phyloP scores from a whole-genome alignment of 2,113 vertebrate species.

The Gobiocypris rarus region DNA sequence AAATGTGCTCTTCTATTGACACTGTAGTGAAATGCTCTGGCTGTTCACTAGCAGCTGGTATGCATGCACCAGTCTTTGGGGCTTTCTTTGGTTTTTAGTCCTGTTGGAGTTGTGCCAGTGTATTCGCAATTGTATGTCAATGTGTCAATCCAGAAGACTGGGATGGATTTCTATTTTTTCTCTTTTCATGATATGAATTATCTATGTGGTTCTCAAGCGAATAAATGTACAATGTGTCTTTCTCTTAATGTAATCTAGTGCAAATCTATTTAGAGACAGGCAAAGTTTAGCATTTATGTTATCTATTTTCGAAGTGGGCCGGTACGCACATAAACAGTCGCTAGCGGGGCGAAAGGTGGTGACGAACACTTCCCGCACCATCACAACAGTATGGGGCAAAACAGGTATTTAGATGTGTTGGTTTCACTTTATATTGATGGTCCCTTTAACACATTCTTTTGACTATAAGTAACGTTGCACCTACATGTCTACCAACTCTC shows the following conservation, averaged over 20 bases:
- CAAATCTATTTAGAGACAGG: neutral
- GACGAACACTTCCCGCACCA: no score
- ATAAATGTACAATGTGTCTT: slow-evolving; percentile 55
- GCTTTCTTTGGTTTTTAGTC: slow-evolving; percentile 62
- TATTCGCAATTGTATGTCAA: slow-evolving; percentile 61
- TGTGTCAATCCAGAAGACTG: slow-evolving; percentile 45
- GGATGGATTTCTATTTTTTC: slow-evolving; percentile 56
- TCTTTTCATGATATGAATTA: slow-evolving; percentile 64
- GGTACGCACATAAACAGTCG: no score
- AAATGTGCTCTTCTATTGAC: slow-evolving; percentile 49
- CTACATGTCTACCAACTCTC: no score
- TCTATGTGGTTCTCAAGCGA: slow-evolving; percentile 57
- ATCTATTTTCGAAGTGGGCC: no score
- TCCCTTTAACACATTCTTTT: no score
- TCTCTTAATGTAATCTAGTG: slow-evolving; percentile 17
- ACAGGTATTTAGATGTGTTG: neutral
- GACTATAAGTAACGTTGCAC: no score
- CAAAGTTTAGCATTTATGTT: neutral
- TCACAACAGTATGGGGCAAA: neutral
- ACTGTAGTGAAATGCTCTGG: slow-evolving; percentile 59
- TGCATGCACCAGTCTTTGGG: slow-evolving; percentile 63
- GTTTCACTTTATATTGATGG: no score
- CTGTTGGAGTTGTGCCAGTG: slow-evolving; percentile 63
- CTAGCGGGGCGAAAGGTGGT: no score
- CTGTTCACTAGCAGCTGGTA: slow-evolving; percentile 66